Conservation (phyloP, 2,113 vertebrate genomes). For the Corydoras maculifer region DNA sequence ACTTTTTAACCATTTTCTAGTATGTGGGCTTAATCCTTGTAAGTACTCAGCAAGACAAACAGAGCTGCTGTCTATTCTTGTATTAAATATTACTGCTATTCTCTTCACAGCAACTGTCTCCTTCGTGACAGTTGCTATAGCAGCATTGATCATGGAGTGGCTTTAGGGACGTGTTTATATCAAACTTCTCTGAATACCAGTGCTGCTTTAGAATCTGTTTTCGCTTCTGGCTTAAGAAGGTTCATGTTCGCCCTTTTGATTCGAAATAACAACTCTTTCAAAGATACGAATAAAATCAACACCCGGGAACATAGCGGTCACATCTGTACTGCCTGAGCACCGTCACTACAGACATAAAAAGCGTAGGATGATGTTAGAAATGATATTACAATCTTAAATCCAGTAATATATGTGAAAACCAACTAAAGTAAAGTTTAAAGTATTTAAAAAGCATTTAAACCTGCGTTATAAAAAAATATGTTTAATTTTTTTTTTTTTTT, state of each 20-base stretch:
- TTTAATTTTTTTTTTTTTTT: no score
- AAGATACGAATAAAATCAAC: no score
- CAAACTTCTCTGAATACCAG: slow-evolving; percentile 14
- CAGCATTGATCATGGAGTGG: slow-evolving; percentile 21
- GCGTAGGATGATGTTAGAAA: no score
- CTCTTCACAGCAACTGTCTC: slow-evolving; percentile 22
- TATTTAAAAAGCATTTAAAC: no score
- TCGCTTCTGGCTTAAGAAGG: not conserved
- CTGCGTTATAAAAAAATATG: no score
- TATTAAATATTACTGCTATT: slow-evolving; percentile 21
- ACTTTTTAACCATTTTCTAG: not conserved
- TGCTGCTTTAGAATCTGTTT: slow-evolving; percentile 1
- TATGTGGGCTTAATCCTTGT: not conserved
- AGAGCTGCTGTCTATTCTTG: slow-evolving; percentile 19
- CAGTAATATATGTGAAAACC: no score
- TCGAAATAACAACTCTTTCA: not conserved
- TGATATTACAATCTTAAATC: no score
- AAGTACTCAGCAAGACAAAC: slow-evolving; percentile 14
- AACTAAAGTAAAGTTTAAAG: no score
- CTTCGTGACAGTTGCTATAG: slow-evolving; percentile 38
- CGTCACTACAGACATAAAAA: no score
- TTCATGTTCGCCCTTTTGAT: not conserved
- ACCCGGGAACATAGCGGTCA: no score
- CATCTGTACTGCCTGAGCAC: no score
- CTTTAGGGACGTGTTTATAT: slow-evolving; percentile 14